These are phyloP conservation scores for Anas platyrhynchos DNA, from an alignment of 2,113 vertebrate species.

Conservation along the genomic window DNA sequence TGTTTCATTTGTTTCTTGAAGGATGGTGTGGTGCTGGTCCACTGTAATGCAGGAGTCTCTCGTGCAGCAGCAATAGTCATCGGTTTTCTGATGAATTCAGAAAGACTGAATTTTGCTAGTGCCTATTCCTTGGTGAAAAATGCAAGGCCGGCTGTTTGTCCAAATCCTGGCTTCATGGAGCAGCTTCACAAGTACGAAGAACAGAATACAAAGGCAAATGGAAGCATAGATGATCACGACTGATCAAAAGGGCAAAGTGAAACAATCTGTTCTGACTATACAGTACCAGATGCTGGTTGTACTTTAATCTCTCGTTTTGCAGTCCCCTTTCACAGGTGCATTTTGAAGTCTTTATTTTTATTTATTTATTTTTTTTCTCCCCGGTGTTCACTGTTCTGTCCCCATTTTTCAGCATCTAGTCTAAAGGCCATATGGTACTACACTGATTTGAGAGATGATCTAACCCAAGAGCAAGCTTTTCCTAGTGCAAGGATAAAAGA, in stretches of 20 bases:
- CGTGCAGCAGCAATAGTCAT: slow-evolving; percentile 88
- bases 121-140: slow-evolving; percentile 89
- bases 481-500: background rate
- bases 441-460: background rate
- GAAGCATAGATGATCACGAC: slow-evolving; percentile 34
- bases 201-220: slow-evolving; percentile 45
- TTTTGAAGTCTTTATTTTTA: background rate
- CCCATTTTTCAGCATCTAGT: background rate
- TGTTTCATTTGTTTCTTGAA: slow-evolving; percentile 65
- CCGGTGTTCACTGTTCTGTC: background rate
- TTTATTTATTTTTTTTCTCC: background rate
- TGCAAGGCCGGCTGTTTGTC: slow-evolving; percentile 85
- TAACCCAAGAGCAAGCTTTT: background rate
- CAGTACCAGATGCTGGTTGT: background rate
- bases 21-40: slow-evolving; percentile 91
- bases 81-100: slow-evolving; percentile 91
- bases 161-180: slow-evolving; percentile 93
- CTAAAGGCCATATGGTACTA: background rate
- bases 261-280: background rate
- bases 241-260: slow-evolving; percentile 9
- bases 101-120: slow-evolving; percentile 83
- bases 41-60: slow-evolving; percentile 95
- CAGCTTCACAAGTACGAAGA: slow-evolving; percentile 89
- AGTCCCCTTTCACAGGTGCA: background rate
- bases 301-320: background rate